These are phyloP conservation scores for Myotis brandtii DNA, from an alignment of 2,113 vertebrate species.

Conservation along the genomic window DNA sequence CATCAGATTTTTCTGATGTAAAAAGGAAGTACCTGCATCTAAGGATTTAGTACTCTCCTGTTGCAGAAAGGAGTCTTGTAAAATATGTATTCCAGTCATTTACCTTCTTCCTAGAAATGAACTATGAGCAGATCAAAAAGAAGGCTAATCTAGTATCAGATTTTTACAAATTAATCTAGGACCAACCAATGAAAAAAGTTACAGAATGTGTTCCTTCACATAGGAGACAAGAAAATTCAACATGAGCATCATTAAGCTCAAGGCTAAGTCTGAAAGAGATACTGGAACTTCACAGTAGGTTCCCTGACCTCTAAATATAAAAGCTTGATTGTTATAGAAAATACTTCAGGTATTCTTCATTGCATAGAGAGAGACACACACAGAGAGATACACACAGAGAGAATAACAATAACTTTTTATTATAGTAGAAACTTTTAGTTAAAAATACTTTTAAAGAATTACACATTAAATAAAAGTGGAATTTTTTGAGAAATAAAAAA, in stretches of 20 bases:
- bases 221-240: conserved; percentile 55
- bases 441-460: conserved; percentile 44
- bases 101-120: conserved; percentile 59
- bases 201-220: conserved; percentile 40
- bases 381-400: background rate
- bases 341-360: conserved; percentile 36
- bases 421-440: background rate
- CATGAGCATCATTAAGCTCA: conserved; percentile 54
- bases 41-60: background rate
- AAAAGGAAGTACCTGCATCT: conserved; percentile 28
- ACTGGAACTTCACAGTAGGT: conserved; percentile 7
- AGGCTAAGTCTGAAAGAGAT: conserved; percentile 60
- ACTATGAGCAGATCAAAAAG: conserved; percentile 38
- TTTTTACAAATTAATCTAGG: conserved; percentile 35
- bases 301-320: conserved; percentile 57
- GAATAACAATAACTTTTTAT: background rate
- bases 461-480: conserved; percentile 13
- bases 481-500: background rate
- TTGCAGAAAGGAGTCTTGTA: conserved; percentile 15
- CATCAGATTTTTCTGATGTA: background rate
- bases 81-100: conserved; percentile 60
- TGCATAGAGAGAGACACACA: background rate
- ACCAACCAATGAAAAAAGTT: conserved; percentile 36
- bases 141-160: conserved; percentile 51
- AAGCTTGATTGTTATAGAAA: conserved; percentile 30